Percentiles rank a stretch among this genome's conserved stretches.
These are phyloP conservation scores for Notarius quadriscutis DNA, from an alignment of 2,113 vertebrate genomes.

Conservation along the genomic window DNA sequence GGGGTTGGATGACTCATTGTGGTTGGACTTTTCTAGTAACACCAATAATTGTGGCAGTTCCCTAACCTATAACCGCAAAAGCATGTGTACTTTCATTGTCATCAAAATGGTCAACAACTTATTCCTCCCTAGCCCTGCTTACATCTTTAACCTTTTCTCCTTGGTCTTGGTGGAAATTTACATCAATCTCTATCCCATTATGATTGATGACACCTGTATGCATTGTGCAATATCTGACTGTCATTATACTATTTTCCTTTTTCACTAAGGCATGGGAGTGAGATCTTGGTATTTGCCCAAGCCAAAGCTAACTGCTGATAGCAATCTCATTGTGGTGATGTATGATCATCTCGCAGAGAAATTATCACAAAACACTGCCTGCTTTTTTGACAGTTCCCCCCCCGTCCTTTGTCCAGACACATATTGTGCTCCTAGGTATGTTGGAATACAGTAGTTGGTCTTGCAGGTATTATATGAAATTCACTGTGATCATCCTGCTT, in stretches of 20 bases:
- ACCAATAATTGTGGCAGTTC: slow-evolving; percentile 19
- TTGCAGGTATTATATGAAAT: background rate
- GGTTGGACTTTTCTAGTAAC: slow-evolving; percentile 14
- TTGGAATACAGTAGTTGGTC: background rate
- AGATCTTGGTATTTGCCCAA: slow-evolving; percentile 54
- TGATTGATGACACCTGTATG: slow-evolving; percentile 75
- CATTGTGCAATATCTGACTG: slow-evolving; percentile 71
- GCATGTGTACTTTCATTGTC: slow-evolving; percentile 10
- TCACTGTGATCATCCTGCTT: background rate
- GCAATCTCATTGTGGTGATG: slow-evolving; percentile 69
- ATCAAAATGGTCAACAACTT: slow-evolving; percentile 23
- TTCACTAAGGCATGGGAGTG: slow-evolving; percentile 71
- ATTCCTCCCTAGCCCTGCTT: slow-evolving; percentile 48
- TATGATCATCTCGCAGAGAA: slow-evolving; percentile 57
- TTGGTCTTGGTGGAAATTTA: slow-evolving; percentile 65
- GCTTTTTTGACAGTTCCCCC: background rate
- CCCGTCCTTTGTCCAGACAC: background rate
- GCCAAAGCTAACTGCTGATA: slow-evolving; percentile 72
- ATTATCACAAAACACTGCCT: slow-evolving; percentile 51
- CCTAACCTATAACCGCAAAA: slow-evolving; percentile 6
- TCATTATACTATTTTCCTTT: slow-evolving; percentile 67
- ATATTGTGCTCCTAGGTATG: background rate
- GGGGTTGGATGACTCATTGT: background rate
- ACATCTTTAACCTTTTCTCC: slow-evolving; percentile 62
- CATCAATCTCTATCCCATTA: slow-evolving; percentile 61